Conservation (phyloP, 30 jellyfish, hydroid and myxozoan species). For the Mastigias papua region DNA sequence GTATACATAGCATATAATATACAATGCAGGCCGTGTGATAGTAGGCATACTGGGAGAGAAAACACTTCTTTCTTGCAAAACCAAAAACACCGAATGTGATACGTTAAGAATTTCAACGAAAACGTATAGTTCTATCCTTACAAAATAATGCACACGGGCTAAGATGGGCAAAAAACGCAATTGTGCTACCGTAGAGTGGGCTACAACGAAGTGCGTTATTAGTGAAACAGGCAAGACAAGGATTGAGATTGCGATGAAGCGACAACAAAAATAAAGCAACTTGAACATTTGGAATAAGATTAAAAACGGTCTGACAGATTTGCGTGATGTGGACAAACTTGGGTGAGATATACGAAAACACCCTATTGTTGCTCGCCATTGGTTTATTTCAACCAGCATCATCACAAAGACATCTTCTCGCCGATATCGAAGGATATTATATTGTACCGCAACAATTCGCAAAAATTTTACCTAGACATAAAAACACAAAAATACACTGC, state of each 20-base stretch:
- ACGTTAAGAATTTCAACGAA: constrained; percentile 40
- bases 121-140: constrained; percentile 24
- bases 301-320: not conserved
- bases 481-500: constrained; percentile 8
- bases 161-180: constrained; percentile 34
- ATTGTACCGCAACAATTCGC: constrained; percentile 22
- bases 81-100: constrained; percentile 36
- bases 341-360: not conserved
- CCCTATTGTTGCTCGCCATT: not conserved
- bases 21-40: constrained; percentile 36
- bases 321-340: not conserved
- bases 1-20: constrained; percentile 16
- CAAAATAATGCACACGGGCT: constrained; percentile 53
- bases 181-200: constrained; percentile 49
- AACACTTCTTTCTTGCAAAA: constrained; percentile 15
- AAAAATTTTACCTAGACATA: not conserved
- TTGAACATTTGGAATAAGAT: not conserved
- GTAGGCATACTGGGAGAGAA: constrained; percentile 30
- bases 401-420: constrained; percentile 40
- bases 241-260: not conserved
- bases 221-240: not conserved
- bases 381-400: constrained; percentile 35
- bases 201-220: not conserved
- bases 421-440: constrained; percentile 35
- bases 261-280: not conserved